Evolutionary conservation across 2,797 vertebrate genomes (phyloP).

Genomic region (Gephyroberyx darwinii): DNA sequence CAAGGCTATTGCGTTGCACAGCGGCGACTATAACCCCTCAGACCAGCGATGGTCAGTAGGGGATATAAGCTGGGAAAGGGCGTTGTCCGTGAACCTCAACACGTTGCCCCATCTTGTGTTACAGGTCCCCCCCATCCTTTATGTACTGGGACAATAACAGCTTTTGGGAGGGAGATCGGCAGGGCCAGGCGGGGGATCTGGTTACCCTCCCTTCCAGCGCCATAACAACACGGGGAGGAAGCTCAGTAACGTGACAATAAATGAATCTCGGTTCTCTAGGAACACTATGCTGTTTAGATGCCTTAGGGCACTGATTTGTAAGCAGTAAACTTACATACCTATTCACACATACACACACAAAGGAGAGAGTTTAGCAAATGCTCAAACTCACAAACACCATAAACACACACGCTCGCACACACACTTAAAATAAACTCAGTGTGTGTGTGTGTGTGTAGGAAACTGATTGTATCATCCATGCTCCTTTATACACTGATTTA

Average conservation of each 20-base stretch:
- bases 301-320: slow-evolving; percentile 15
- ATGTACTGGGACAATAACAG: slow-evolving; percentile 78
- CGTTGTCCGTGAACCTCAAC: slow-evolving; percentile 75
- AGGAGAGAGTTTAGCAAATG: neutral
- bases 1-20: slow-evolving; percentile 32
- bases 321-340: slow-evolving; percentile 7
- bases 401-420: neutral
- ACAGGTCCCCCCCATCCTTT: slow-evolving; percentile 71
- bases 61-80: slow-evolving; percentile 74
- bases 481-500: slow-evolving; percentile 81
- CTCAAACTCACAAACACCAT: slow-evolving; percentile 25
- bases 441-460: slow-evolving; percentile 8
- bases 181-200: slow-evolving; percentile 49
- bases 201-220: slow-evolving; percentile 74
- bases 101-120: slow-evolving; percentile 67
- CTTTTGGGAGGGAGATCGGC: slow-evolving; percentile 35
- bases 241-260: slow-evolving; percentile 63
- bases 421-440: slow-evolving; percentile 20
- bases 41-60: slow-evolving; percentile 54
- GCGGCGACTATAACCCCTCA: slow-evolving; percentile 8
- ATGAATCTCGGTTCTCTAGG: slow-evolving; percentile 45
- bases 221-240: slow-evolving; percentile 64
- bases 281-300: slow-evolving; percentile 21
- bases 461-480: slow-evolving; percentile 77
- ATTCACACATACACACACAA: slow-evolving; percentile 1